These are phyloP conservation scores for Parazoanthus atlanticus DNA, from an alignment of 92 coral and sea anemone species.

Conservation along the genomic window DNA sequence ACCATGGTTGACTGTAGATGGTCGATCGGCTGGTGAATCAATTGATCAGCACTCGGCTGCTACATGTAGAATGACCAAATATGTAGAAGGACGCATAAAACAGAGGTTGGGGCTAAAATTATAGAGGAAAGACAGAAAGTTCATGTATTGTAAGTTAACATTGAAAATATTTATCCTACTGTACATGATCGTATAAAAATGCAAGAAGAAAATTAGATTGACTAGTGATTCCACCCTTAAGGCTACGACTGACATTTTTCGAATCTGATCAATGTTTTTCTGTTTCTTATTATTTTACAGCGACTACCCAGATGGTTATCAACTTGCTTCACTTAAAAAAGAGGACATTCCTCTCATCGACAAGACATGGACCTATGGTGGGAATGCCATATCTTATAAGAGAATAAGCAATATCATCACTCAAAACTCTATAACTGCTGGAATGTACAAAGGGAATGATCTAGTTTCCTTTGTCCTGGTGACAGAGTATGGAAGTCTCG, in stretches of 20 bases:
- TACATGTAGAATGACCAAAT: too few relatives aligned
- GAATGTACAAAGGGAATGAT: slow-evolving; percentile 34
- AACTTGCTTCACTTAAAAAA: slow-evolving; percentile 23
- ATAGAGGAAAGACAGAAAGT: too few relatives aligned
- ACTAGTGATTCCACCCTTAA: too few relatives aligned
- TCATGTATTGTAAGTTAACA: too few relatives aligned
- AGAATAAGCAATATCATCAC: slow-evolving; percentile 20
- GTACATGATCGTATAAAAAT: too few relatives aligned
- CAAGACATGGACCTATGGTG: slow-evolving; percentile 43
- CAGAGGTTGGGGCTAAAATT: too few relatives aligned
- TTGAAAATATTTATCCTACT: too few relatives aligned
- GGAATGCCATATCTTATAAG: background rate
- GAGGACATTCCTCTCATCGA: slow-evolving; percentile 19
- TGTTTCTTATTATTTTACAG: slow-evolving; percentile 12
- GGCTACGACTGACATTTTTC: background rate
- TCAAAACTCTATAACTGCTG: slow-evolving; percentile 44
- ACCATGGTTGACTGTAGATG: too few relatives aligned
- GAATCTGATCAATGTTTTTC: background rate
- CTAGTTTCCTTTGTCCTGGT: slow-evolving; percentile 54
- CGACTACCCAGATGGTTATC: slow-evolving; percentile 39
- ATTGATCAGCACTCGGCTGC: too few relatives aligned
- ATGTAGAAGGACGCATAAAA: too few relatives aligned
- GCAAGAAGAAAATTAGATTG: too few relatives aligned
- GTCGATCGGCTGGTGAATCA: too few relatives aligned
- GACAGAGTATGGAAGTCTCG: slow-evolving; percentile 38